phyloP scores from a whole-genome alignment of 2,797 vertebrate species.

The Myripristis murdjan region DNA sequence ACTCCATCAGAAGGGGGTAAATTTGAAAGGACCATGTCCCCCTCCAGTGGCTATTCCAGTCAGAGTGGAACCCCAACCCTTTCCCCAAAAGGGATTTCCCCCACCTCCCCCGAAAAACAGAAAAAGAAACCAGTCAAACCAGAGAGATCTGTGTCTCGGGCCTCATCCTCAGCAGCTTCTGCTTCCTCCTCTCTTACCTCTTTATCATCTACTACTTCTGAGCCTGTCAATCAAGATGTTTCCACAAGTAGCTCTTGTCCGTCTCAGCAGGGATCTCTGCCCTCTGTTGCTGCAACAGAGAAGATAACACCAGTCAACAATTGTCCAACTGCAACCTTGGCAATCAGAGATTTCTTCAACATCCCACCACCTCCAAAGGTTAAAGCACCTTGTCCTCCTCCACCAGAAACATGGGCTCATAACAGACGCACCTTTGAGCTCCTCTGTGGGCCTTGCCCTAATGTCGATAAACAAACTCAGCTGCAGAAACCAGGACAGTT shows the following conservation, averaged over 20 bases:
- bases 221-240: slow-evolving; percentile 79
- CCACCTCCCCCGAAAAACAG: slow-evolving; percentile 86
- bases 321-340: slow-evolving; percentile 32
- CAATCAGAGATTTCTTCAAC: slow-evolving; percentile 80
- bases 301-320: slow-evolving; percentile 19
- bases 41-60: slow-evolving; percentile 98
- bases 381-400: slow-evolving; percentile 92
- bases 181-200: slow-evolving; percentile 92
- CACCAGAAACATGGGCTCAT: slow-evolving; percentile 87
- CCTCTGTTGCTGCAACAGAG: slow-evolving; percentile 45
- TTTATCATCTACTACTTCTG: slow-evolving; percentile 89
- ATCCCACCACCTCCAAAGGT: slow-evolving; percentile 95
- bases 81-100: slow-evolving; percentile 87
- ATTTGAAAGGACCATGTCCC: slow-evolving; percentile 95
- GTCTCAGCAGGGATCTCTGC: slow-evolving; percentile 40
- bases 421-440: slow-evolving; percentile 83
- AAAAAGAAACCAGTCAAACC: slow-evolving; percentile 89
- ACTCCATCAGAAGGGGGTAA: slow-evolving; percentile 78
- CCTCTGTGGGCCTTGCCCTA: slow-evolving; percentile 75
- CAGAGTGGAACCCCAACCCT: slow-evolving; percentile 96
- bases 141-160: slow-evolving; percentile 86
- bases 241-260: slow-evolving; percentile 52
- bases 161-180: slow-evolving; percentile 89
- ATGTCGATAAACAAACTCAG: slow-evolving; percentile 49
- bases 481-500: slow-evolving; percentile 54